phyloP scores from a whole-genome alignment of 2,797 vertebrate genomes.

The Xyrichtys novacula region DNA sequence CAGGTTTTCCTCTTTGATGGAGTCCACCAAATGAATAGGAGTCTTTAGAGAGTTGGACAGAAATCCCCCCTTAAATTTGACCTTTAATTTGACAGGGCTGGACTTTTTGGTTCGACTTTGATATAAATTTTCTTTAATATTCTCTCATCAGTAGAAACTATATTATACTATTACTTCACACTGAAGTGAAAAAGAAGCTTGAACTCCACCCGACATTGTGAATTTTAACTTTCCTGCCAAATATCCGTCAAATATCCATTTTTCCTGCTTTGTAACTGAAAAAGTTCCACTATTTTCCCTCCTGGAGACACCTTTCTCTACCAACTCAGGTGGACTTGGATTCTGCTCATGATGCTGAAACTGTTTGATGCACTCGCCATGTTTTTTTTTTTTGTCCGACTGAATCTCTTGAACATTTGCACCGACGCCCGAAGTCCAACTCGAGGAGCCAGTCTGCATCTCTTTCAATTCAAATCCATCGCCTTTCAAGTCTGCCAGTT shows the following conservation, averaged over 20 bases:
- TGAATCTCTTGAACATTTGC: constrained; percentile 20
- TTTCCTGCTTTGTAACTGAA: constrained; percentile 27
- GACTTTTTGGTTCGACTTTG: too few relatives aligned
- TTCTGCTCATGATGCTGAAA: constrained; percentile 9
- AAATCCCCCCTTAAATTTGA: constrained; percentile 28
- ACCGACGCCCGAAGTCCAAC: constrained; percentile 43
- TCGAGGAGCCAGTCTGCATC: constrained; percentile 35
- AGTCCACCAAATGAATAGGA: constrained; percentile 32
- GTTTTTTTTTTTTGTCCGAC: constrained; percentile 25
- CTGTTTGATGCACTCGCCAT: constrained; percentile 45
- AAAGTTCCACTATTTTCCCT: constrained; percentile 6
- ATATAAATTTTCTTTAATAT: constrained; percentile 31
- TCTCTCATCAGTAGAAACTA: too few relatives aligned
- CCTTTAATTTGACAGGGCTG: constrained; percentile 23
- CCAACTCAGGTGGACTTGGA: constrained; percentile 39
- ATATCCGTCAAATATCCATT: constrained; percentile 7
- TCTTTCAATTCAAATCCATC: constrained; percentile 37
- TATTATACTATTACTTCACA: too few relatives aligned
- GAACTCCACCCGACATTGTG: constrained; percentile 1
- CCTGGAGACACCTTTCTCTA: constrained; percentile 27
- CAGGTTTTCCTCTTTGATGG: constrained; percentile 43
- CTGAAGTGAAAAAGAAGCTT: too few relatives aligned
- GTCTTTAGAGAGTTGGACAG: constrained; percentile 24
- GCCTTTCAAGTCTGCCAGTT: constrained; percentile 49
- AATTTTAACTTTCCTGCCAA: not conserved